Evolutionary conservation across 2,113 vertebrate species (phyloP).

Genomic region (Scopus umbretta): DNA sequence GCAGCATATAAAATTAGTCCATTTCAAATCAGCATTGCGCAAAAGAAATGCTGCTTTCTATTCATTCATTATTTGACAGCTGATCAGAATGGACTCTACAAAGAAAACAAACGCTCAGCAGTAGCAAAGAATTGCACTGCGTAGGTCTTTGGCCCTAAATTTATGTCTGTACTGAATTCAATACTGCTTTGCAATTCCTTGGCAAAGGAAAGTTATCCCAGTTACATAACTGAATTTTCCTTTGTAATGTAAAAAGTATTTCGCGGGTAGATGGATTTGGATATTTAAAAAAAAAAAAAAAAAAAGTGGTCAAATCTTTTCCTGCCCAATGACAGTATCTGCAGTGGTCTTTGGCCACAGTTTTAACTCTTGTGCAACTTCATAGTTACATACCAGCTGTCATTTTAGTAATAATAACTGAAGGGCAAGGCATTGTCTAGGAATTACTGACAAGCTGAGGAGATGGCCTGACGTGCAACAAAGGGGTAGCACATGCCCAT

Average conservation of each 20-base stretch:
- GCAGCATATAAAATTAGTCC: neutral
- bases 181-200: constrained; percentile 9
- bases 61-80: constrained; percentile 4
- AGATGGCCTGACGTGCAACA: constrained; percentile 17
- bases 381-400: constrained; percentile 47
- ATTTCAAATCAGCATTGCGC: neutral
- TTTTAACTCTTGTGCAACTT: neutral
- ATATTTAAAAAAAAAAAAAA: neutral
- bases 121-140: constrained; percentile 14
- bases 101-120: constrained; percentile 13
- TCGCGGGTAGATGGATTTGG: constrained; percentile 39
- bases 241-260: constrained; percentile 57
- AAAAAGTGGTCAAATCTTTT: neutral
- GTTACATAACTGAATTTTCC: constrained; percentile 53
- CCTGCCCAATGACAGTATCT: neutral
- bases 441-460: constrained; percentile 50
- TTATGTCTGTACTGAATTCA: constrained; percentile 11
- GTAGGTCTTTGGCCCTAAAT: constrained; percentile 18
- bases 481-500: constrained; percentile 18
- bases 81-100: neutral
- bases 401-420: constrained; percentile 27
- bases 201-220: neutral
- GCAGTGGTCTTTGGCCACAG: neutral
- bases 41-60: neutral
- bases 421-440: constrained; percentile 49